Conservation (phyloP, 2,888 invertebrate genomes). For the Pseudococcus longispinus region DNA sequence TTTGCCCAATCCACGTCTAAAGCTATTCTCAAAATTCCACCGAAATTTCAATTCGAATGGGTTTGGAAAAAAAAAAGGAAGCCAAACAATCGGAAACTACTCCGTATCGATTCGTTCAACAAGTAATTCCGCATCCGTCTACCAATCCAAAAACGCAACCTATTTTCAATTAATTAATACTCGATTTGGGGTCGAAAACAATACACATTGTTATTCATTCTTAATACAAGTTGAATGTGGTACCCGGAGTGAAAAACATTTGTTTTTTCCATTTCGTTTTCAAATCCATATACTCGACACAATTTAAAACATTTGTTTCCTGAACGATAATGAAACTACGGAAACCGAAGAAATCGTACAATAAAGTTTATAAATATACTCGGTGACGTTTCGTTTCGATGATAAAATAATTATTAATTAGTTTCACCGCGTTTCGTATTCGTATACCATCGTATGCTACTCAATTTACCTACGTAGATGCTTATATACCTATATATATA, state of each 20-base stretch:
- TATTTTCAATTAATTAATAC: neutral
- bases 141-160: neutral
- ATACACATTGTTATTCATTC: neutral
- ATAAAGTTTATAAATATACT: neutral
- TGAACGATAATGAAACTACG: neutral
- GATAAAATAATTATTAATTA: neutral
- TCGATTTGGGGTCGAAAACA: neutral
- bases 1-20: too few species aligned
- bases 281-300: neutral
- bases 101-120: neutral
- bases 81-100: neutral
- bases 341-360: neutral
- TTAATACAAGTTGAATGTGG: neutral
- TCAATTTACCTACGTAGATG: too few species aligned
- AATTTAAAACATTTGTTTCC: neutral
- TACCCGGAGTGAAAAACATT: neutral
- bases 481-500: neutral
- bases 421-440: neutral
- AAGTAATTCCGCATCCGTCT: neutral
- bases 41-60: neutral
- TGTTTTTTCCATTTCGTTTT: neutral
- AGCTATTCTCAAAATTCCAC: too few species aligned
- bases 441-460: too few species aligned
- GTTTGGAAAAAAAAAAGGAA: neutral
- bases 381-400: neutral